A percentile compares a stretch with the other conserved stretches of the same genome.
Conservation (phyloP, 1,140 invertebrate genomes). For the Drosophila carrolli region DNA sequence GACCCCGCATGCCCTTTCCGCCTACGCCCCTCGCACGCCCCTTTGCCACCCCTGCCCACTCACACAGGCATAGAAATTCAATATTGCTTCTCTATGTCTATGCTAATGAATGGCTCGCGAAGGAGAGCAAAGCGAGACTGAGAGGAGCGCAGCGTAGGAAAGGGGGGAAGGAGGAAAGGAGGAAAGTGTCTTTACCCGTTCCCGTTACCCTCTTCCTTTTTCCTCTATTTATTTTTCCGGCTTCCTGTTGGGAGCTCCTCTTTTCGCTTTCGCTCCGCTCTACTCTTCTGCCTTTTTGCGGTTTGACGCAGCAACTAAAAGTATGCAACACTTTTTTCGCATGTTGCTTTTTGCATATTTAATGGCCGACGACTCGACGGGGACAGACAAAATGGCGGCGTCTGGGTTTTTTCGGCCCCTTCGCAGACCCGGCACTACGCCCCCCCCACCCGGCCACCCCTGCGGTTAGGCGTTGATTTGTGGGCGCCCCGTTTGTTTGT, state of each 20-base stretch:
- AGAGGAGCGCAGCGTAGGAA: not conserved
- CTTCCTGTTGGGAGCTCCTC: constrained; percentile 57
- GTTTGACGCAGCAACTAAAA: constrained; percentile 79
- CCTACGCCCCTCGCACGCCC: constrained; percentile 5
- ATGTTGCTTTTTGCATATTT: constrained; percentile 81
- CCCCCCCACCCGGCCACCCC: not conserved
- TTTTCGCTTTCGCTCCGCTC: constrained; percentile 24
- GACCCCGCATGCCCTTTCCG: constrained; percentile 41
- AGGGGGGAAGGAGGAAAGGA: not conserved
- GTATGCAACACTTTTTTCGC: constrained; percentile 81
- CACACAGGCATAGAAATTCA: constrained; percentile 69
- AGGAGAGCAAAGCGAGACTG: not conserved
- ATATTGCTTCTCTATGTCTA: constrained; percentile 76
- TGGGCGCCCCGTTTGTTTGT: constrained; percentile 63
- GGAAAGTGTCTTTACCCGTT: not conserved
- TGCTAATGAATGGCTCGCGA: constrained; percentile 75
- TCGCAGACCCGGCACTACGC: not conserved
- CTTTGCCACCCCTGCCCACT: constrained; percentile 3
- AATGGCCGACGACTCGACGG: constrained; percentile 50
- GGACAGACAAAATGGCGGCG: constrained; percentile 79
- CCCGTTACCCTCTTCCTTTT: constrained; percentile 5
- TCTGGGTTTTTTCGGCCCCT: constrained; percentile 19
- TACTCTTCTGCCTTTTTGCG: constrained; percentile 71
- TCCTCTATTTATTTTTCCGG: constrained; percentile 78
- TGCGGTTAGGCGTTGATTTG: constrained; percentile 81